Percentiles rank a stretch among this genome's conserved stretches.
These are phyloP conservation scores for Ommatoiulus sabulosus DNA, from an alignment of 2,888 invertebrate genomes.

Conservation along the genomic window DNA sequence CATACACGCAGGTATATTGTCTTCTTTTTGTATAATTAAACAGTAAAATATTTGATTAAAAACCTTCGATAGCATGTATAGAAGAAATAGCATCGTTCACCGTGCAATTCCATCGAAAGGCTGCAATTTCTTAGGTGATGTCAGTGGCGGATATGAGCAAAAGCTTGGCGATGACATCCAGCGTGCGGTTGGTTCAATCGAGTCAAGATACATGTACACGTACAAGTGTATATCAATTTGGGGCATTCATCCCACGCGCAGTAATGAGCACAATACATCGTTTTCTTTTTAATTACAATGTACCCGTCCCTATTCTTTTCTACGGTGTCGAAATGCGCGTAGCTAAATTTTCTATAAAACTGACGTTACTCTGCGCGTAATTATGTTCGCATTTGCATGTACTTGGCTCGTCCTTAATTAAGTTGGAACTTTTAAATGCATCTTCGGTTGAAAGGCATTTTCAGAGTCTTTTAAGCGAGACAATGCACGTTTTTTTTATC, in stretches of 20 bases:
- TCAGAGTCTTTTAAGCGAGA: neutral
- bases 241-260: neutral
- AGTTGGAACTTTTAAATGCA: neutral
- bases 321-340: neutral
- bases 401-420: slow-evolving; percentile 2
- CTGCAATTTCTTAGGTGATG: no score
- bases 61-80: no score
- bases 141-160: no score
- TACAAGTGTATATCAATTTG: neutral
- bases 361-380: neutral
- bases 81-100: no score
- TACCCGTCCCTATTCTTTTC: neutral
- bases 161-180: no score
- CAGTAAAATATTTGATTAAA: no score
- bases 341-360: neutral
- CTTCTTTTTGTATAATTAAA: no score
- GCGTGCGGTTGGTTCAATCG: no score
- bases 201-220: neutral
- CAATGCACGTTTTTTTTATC: slow-evolving; percentile 5
- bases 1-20: no score
- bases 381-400: neutral
- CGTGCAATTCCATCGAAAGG: no score
- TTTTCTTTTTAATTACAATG: neutral
- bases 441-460: neutral
- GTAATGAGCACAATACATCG: neutral